Evolutionary conservation across 2,113 vertebrate species (phyloP), one percentile per base, ranked within the genome.

Genomic region (Hyperoodon ampullatus): DNA sequence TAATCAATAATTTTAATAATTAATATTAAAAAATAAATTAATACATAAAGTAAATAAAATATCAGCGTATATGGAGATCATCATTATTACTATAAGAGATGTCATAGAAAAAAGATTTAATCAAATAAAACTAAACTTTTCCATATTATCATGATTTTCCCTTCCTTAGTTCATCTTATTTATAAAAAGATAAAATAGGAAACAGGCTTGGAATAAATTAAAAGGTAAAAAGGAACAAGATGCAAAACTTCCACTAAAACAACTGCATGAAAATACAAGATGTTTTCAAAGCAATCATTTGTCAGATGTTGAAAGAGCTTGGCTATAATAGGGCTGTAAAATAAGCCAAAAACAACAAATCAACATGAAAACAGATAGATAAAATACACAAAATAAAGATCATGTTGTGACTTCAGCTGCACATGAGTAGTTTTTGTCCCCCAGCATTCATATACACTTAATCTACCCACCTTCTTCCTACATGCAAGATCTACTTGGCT

Each of bases 401-500:
- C 83, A 81, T 71, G 74, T 81, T 61, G 93, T 95, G 96, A 97
- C 81, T 80, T 92, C 70, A 65, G 72, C 60, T 4, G 2, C 0
- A 5, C 11, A 13, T 24, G 85, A 97, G 60, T 35, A 61, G 61
- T 66, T 93, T 86, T 72, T 33, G 16, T 61, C 28, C 30, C 63
- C 47, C 7, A 26, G 60, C 12, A 55, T 44, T 82, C 60, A 63
- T 23, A 8, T 21, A 60, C 68, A 94, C 50, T 86, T 83, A 95
- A 93, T 87, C 50, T 18, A 44, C 35, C 10, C 12, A 88, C 11
- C 44, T 95, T 95, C 63, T 68, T 66, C 15, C 16, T 68, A 75
- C 44, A 72, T 77, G 94, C 92, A 91, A 94, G 44, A 84, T 94
- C 85, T 5, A 53, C 90, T 80, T 35, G 88, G 97, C 94, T 97